phyloP scores from a whole-genome alignment of 2,888 invertebrate genomes.

The Itoplectis maculator region DNA sequence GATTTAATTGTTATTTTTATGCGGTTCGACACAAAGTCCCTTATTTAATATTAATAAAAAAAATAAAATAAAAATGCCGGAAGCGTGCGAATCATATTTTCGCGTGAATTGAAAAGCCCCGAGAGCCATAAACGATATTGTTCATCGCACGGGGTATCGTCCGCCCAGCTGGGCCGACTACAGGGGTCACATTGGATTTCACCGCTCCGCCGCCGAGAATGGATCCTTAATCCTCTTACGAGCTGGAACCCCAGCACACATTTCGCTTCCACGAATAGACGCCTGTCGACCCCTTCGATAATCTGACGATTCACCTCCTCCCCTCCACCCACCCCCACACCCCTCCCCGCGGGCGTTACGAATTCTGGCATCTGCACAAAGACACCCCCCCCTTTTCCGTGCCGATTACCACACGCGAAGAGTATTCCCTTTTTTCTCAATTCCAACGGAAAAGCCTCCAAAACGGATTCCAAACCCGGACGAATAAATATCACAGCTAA shows the following conservation, averaged over 20 bases:
- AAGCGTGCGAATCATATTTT: background rate
- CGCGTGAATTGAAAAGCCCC: background rate
- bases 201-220: constrained; percentile 25
- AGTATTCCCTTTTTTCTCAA: background rate
- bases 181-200: constrained; percentile 40
- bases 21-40: too few relatives aligned
- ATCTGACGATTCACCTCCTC: constrained; percentile 64
- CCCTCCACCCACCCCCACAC: too few relatives aligned
- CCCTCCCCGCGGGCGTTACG: constrained; percentile 58
- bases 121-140: constrained; percentile 8
- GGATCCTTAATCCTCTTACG: constrained; percentile 67
- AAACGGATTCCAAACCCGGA: background rate
- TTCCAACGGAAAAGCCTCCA: background rate
- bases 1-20: background rate
- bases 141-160: constrained; percentile 23
- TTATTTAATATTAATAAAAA: too few relatives aligned
- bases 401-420: constrained; percentile 6
- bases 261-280: constrained; percentile 58
- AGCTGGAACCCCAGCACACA: constrained; percentile 22
- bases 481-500: too few relatives aligned
- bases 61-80: too few relatives aligned
- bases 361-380: constrained; percentile 67
- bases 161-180: constrained; percentile 32
- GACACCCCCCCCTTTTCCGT: constrained; percentile 33
- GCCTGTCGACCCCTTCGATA: constrained; percentile 61